phyloP scores from a whole-genome alignment of 2,797 vertebrate genomes.

The Cyclura pinguis region DNA sequence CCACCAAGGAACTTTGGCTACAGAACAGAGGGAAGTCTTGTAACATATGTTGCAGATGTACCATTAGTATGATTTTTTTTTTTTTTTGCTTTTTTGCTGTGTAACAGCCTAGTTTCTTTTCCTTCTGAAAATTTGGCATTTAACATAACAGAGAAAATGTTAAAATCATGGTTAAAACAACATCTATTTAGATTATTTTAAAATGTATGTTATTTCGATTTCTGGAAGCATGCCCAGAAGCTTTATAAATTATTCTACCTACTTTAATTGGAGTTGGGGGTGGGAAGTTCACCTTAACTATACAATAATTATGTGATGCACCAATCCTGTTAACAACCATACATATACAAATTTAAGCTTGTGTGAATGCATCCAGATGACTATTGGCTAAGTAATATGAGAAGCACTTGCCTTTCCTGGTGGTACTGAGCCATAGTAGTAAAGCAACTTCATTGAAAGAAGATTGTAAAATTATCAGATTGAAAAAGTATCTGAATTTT shows the following conservation, averaged over 20 bases:
- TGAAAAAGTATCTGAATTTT: no score
- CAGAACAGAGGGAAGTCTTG: constrained; percentile 75
- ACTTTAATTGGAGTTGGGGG: background rate
- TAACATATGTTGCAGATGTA: constrained; percentile 71
- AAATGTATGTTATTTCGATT: background rate
- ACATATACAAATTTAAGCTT: background rate
- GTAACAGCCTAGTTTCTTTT: constrained; percentile 32
- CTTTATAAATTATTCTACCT: background rate
- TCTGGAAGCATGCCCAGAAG: background rate
- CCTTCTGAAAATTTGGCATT: background rate
- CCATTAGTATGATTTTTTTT: constrained; percentile 33
- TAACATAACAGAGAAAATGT: background rate
- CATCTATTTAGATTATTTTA: background rate
- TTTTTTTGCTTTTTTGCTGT: constrained; percentile 11
- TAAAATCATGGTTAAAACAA: background rate
- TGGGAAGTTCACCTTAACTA: background rate
- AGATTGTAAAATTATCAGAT: background rate
- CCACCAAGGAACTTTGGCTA: constrained; percentile 80
- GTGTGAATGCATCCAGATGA: background rate
- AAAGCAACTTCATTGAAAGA: background rate
- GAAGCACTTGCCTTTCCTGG: background rate
- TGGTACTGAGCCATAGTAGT: background rate
- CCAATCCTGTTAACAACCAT: background rate
- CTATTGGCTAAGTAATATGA: no score
- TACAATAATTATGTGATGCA: background rate